Evolutionary conservation across 2,888 invertebrate species (phyloP).

Genomic region (Scaptomyza caliginosa): DNA sequence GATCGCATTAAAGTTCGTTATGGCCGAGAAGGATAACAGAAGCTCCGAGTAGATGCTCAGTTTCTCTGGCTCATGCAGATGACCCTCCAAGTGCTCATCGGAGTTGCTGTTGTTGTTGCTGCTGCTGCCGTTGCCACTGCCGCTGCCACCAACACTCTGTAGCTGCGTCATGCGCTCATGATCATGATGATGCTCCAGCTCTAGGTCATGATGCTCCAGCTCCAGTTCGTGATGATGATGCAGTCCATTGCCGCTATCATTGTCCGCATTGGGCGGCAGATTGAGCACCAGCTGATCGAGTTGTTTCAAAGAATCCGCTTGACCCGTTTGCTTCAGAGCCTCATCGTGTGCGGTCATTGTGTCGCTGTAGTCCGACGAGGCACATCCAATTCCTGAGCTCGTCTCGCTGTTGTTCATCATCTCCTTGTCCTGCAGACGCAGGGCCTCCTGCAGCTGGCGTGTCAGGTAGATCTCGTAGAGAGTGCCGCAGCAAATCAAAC

Average conservation of each 20-base stretch:
- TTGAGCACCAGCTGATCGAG: conserved; percentile 82
- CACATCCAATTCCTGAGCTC: conserved; percentile 84
- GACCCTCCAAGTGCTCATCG: conserved; percentile 86
- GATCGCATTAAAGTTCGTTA: conserved; percentile 91
- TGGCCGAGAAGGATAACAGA: conserved; percentile 90
- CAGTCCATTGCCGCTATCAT: conserved; percentile 77
- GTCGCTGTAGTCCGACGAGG: conserved; percentile 84
- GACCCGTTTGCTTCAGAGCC: conserved; percentile 52
- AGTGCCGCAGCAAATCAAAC: conserved; percentile 88
- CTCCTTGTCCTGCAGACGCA: conserved; percentile 82
- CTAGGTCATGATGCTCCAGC: conserved; percentile 23
- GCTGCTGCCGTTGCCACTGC: conserved; percentile 14
- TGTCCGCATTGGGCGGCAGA: conserved; percentile 84
- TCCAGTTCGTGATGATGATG: conserved; percentile 46
- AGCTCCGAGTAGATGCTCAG: conserved; percentile 85
- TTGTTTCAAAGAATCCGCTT: conserved; percentile 77
- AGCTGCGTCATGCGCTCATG: conserved; percentile 41
- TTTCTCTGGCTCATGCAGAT: conserved; percentile 85
- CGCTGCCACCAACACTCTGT: conserved; percentile 7
- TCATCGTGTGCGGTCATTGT: conserved; percentile 78
- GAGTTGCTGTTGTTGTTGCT: conserved; percentile 84
- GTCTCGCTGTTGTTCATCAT: conserved; percentile 84
- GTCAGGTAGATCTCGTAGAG: conserved; percentile 87
- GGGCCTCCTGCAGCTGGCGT: conserved; percentile 74
- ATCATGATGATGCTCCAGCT: conserved; percentile 14